These are phyloP conservation scores for Chlorodrepanis virens DNA, from an alignment of 2,113 vertebrate species.

Conservation along the genomic window DNA sequence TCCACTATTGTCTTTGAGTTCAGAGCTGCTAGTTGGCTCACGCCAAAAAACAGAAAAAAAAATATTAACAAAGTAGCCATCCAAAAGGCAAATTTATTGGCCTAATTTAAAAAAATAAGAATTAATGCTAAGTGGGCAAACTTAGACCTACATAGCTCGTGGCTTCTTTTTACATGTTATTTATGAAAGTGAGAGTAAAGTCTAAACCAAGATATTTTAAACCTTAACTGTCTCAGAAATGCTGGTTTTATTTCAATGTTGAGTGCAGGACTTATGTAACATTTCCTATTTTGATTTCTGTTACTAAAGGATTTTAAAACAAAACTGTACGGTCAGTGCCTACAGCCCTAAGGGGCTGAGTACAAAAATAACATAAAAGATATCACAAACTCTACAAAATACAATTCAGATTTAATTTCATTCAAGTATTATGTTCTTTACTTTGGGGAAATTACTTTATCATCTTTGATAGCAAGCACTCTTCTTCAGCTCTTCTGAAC, in stretches of 20 bases:
- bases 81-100: background rate
- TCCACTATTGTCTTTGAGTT: background rate
- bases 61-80: background rate
- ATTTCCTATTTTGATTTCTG: constrained; percentile 1
- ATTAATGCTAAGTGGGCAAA: background rate
- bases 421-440: constrained; percentile 9
- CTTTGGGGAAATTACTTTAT: constrained; percentile 1
- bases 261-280: background rate
- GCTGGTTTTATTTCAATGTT: background rate
- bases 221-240: background rate
- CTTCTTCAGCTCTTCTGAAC: background rate
- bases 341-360: background rate
- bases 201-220: background rate
- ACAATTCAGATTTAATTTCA: background rate
- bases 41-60: background rate
- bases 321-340: background rate
- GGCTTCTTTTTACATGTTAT: background rate
- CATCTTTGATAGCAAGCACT: background rate
- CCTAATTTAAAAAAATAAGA: background rate
- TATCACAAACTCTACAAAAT: background rate
- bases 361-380: constrained; percentile 21
- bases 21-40: background rate
- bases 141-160: background rate
- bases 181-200: background rate
- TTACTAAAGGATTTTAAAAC: constrained; percentile 34